Base-by-base conservation (phyloP, 2,888 invertebrate species). In the Caenorhabditis parvicauda region DNA sequence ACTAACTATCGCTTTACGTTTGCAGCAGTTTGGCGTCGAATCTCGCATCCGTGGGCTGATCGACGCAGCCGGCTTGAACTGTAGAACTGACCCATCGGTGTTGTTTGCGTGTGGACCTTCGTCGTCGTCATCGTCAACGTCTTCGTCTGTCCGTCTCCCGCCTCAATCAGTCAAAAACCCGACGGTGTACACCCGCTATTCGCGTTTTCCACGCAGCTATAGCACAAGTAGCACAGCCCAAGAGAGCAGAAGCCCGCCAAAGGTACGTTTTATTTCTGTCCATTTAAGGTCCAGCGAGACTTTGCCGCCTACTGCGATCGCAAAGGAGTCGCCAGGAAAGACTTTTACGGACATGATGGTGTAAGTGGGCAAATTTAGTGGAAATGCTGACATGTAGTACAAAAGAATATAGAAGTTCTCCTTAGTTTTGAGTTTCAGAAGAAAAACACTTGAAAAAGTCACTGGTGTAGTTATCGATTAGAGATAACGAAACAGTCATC, bases 221-320 rank as follows among this genome's bases (percentile, higher is more conserved):
- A 32, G 9, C 35, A 32, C 9, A 9, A 32, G n/a, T 9, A 32
- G 9, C 35, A 32, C 9, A 9, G n/a, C 35, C 35, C 9, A 32
- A 9, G n/a, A 32, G 9, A 32, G n/a, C 55, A 39, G 37, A 39
- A 50, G 21, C 28, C 28, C 44, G 21, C 9, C 29, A 14, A 21
- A 47, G 17, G 28, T 14, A n/a, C n/a, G n/a, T n/a, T n/a, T n/a
- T n/a, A n/a, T n/a, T n/a, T 37, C 29, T 44, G 21, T 50, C 38
- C 32, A 49, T 67, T 70, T 51, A 60, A 72, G 72, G 58, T 72
- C 32, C 68, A 72, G 42, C 56, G 56, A 19, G 70, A 72, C 50
- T 72, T 65, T 49, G 70, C 67, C 14, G 54, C 55, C 32, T 72
- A 63, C 55, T 62, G 68, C 24, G 57, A 58, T 6, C 63, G 63